Evolutionary conservation across 2,113 vertebrate genomes (phyloP).

Genomic region (Engraulis encrasicolus): DNA sequence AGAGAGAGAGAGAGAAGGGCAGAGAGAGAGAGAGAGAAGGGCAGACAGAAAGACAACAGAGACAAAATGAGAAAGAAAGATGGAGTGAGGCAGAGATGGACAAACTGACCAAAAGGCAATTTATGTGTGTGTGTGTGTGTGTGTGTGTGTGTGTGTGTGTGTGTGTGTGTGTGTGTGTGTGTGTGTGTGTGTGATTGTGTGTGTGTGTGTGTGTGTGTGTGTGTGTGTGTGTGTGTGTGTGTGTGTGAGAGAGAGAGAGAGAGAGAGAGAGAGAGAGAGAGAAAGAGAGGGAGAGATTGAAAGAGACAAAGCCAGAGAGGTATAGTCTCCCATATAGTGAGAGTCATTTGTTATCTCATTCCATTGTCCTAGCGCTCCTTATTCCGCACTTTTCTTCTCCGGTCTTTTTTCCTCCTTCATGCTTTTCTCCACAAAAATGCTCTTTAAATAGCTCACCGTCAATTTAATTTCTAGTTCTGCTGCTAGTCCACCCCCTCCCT

Average conservation of each 20-base stretch:
- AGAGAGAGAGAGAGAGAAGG: background rate
- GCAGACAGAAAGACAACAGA: too few species aligned
- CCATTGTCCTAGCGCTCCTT: slow-evolving; percentile 5
- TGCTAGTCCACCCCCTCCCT: slow-evolving; percentile 11
- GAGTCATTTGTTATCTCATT: background rate
- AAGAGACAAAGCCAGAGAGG: background rate
- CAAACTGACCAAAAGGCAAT: too few species aligned
- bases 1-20: background rate
- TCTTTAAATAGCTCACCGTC: slow-evolving; percentile 50
- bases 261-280: background rate
- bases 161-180: too few species aligned
- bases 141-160: too few species aligned
- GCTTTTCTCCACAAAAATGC: slow-evolving; percentile 27
- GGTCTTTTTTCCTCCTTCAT: background rate
- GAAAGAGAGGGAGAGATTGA: background rate
- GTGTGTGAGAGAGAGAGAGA: background rate
- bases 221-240: too few species aligned
- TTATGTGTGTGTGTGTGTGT: too few species aligned
- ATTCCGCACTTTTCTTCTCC: slow-evolving; percentile 10
- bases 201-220: too few species aligned
- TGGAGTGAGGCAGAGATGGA: too few species aligned
- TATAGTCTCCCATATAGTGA: slow-evolving; percentile 23
- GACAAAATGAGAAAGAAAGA: too few species aligned
- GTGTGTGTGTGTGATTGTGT: too few species aligned
- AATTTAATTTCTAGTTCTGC: slow-evolving; percentile 42